Evolutionary conservation across 2,113 vertebrate genomes (phyloP).

Genomic region (Apodemus sylvaticus): DNA sequence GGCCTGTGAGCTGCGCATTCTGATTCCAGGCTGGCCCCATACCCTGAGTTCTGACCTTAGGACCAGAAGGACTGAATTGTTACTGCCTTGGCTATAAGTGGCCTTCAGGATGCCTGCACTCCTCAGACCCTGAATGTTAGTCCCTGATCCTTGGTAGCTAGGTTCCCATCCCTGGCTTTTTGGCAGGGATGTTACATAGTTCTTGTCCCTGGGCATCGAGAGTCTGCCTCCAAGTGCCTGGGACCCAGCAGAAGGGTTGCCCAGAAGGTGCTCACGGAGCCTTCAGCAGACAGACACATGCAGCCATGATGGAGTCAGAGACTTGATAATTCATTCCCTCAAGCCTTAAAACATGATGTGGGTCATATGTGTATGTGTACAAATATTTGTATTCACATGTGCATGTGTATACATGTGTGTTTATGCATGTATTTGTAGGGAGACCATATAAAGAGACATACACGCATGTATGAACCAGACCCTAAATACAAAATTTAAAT

Average conservation of each 20-base stretch:
- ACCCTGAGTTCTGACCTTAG: background rate
- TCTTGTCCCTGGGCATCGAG: background rate
- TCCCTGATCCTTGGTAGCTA: rapidly evolving
- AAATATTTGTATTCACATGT: background rate
- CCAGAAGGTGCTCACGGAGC: rapidly evolving
- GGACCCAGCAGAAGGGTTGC: rapidly evolving
- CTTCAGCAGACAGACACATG: background rate
- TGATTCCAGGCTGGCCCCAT: background rate
- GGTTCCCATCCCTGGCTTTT: background rate
- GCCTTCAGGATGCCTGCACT: no score
- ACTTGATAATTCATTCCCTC: rapidly evolving
- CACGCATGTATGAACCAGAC: no score
- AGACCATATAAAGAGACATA: background rate
- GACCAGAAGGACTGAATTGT: background rate
- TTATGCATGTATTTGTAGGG: background rate
- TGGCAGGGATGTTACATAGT: no score
- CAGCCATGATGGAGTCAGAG: background rate
- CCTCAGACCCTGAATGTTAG: background rate
- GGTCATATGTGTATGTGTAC: background rate
- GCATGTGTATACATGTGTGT: rapidly evolving
- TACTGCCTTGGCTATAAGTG: background rate
- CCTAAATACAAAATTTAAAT: background rate
- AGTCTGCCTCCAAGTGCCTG: background rate
- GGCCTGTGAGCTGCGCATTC: background rate
- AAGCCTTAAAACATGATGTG: background rate